Percentiles rank a stretch among this genome's conserved stretches.
Evolutionary conservation across 2,888 invertebrate species (phyloP).

Genomic region (Lutraria lutraria): DNA sequence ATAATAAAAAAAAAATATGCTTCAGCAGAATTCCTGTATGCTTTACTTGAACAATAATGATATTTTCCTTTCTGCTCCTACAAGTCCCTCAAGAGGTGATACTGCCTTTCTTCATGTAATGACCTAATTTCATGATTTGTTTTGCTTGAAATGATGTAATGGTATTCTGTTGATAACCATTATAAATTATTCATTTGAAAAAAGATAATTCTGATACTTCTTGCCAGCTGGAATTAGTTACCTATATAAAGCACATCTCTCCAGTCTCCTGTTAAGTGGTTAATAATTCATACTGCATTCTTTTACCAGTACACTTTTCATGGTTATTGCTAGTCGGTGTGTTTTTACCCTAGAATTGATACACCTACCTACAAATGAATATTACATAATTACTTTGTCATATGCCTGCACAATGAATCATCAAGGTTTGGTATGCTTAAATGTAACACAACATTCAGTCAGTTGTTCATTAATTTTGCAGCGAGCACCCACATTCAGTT

Average conservation of each 20-base stretch:
- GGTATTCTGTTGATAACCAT: too few relatives aligned
- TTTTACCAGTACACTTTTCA: neutral
- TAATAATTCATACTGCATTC: conserved; percentile 1
- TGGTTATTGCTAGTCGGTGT: neutral
- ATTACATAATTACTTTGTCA: neutral
- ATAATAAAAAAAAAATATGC: too few relatives aligned
- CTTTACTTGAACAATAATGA: too few relatives aligned
- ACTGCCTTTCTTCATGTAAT: too few relatives aligned
- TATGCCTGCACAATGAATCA: neutral
- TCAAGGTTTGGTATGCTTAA: neutral
- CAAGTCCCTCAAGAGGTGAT: too few relatives aligned
- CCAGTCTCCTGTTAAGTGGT: neutral
- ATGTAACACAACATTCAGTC: neutral
- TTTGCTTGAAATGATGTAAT: too few relatives aligned
- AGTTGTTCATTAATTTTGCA: conserved; percentile 7
- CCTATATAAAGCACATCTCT: neutral
- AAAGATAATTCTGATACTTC: neutral
- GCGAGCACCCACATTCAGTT: conserved; percentile 8
- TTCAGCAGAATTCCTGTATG: too few relatives aligned
- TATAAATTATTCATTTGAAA: too few relatives aligned
- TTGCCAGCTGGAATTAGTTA: neutral
- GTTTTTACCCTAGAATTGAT: neutral
- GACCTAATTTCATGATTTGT: too few relatives aligned
- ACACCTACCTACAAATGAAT: neutral
- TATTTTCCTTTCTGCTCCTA: too few relatives aligned